Percentiles rank a stretch among this genome's conserved stretches.
Evolutionary conservation across 2,113 vertebrate genomes (phyloP).

Genomic region (Engystomops pustulosus): DNA sequence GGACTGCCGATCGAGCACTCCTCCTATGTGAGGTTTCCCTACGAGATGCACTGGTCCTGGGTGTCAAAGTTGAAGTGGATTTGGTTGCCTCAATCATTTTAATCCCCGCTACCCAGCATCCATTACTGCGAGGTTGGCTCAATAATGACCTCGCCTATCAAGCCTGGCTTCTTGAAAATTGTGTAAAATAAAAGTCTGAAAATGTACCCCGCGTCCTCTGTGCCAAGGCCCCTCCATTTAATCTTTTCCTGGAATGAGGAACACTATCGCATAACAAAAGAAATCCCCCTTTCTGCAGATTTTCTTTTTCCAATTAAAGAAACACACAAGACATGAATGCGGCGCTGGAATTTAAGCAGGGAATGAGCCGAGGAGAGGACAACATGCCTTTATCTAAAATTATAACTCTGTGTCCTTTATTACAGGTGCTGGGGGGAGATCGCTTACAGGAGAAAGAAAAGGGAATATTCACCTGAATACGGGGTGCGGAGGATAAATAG

Average conservation of each 20-base stretch:
- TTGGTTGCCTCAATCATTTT: constrained; percentile 1
- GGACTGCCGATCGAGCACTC: not conserved
- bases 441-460: constrained; percentile 39
- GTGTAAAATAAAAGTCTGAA: constrained; percentile 47
- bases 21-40: too few relatives aligned
- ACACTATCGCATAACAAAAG: constrained; percentile 45
- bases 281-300: constrained; percentile 30
- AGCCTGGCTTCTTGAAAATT: not conserved
- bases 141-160: not conserved
- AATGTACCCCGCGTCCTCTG: constrained; percentile 13
- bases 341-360: constrained; percentile 17
- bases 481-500: not conserved
- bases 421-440: constrained; percentile 34
- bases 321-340: constrained; percentile 23
- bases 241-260: constrained; percentile 46
- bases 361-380: not conserved
- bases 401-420: constrained; percentile 56
- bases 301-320: constrained; percentile 44
- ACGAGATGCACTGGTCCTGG: not conserved
- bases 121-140: not conserved
- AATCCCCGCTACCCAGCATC: not conserved
- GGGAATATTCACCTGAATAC: constrained; percentile 15
- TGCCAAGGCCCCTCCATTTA: constrained; percentile 50
- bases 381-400: constrained; percentile 56
- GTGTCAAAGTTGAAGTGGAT: not conserved